A percentile compares a stretch with the other conserved stretches of the same genome.
Evolutionary conservation across 2,888 invertebrate genomes (phyloP).

Genomic region (Piscicola geometra): DNA sequence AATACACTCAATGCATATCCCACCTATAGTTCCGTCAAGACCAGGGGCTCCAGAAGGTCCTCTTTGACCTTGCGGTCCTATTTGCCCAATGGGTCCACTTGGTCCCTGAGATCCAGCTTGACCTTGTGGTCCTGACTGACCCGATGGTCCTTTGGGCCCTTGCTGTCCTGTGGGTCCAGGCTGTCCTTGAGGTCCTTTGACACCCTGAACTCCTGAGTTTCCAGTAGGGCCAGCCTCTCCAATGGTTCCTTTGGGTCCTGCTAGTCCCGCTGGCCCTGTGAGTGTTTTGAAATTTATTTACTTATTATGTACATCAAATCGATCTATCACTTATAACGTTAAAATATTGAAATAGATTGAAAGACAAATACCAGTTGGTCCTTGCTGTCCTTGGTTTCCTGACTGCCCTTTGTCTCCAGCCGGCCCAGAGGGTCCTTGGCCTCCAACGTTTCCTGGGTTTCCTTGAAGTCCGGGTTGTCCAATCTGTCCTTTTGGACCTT

Average conservation of each 20-base stretch:
- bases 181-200: constrained; percentile 48
- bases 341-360: too few relatives aligned
- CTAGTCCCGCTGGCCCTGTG: constrained; percentile 34
- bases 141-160: constrained; percentile 47
- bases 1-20: too few relatives aligned
- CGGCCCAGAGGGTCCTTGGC: constrained; percentile 36
- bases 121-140: constrained; percentile 44
- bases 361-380: not conserved
- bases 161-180: constrained; percentile 48
- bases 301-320: too few relatives aligned
- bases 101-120: constrained; percentile 36
- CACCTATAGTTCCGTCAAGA: constrained; percentile 12
- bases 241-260: constrained; percentile 36
- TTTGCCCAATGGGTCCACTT: constrained; percentile 26
- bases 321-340: too few relatives aligned
- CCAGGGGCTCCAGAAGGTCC: constrained; percentile 34
- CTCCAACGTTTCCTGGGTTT: not conserved
- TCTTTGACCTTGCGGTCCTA: constrained; percentile 49
- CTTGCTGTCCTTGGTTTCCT: constrained; percentile 4
- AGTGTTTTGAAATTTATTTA: not conserved
- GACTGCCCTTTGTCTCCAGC: constrained; percentile 13
- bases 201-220: constrained; percentile 43
- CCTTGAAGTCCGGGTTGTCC: not conserved
- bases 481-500: constrained; percentile 20
- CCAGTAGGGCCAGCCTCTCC: not conserved